Evolutionary conservation across 2,113 vertebrate genomes (phyloP).

Genomic region (Phaetusa simplex): DNA sequence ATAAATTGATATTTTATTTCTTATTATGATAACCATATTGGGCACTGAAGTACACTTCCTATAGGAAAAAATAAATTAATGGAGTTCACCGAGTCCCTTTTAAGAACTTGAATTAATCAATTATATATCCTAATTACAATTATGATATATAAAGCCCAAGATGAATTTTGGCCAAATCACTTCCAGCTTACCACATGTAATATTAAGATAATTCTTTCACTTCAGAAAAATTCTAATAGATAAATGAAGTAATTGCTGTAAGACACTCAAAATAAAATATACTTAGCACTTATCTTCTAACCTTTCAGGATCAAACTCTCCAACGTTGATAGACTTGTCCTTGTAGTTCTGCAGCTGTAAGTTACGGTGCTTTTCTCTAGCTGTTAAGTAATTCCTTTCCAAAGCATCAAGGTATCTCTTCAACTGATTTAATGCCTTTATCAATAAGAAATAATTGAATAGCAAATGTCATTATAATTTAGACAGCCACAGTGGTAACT

Average conservation of each 20-base stretch:
- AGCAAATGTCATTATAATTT: neutral
- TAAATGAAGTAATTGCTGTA: neutral
- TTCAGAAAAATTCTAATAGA: neutral
- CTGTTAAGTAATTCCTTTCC: constrained; percentile 84
- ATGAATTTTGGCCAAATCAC: neutral
- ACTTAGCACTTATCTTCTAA: constrained; percentile 50
- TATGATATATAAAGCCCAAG: neutral
- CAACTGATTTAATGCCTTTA: constrained; percentile 82
- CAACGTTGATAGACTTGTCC: constrained; percentile 68
- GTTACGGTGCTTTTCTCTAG: constrained; percentile 79
- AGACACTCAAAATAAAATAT: neutral
- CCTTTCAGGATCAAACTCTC: constrained; percentile 88
- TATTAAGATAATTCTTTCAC: neutral
- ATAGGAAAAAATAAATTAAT: neutral
- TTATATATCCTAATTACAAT: neutral
- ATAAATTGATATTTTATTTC: neutral
- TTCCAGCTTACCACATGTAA: neutral
- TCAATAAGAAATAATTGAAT: constrained; percentile 9
- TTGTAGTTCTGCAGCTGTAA: constrained; percentile 81
- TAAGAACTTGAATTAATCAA: neutral
- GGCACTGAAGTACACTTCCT: neutral
- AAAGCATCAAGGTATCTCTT: constrained; percentile 81
- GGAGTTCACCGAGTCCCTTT: neutral
- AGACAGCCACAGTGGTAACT: neutral
- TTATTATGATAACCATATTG: neutral